Evolutionary conservation across 2,797 vertebrate genomes (phyloP).

Genomic region (Uromys caudimaculatus): DNA sequence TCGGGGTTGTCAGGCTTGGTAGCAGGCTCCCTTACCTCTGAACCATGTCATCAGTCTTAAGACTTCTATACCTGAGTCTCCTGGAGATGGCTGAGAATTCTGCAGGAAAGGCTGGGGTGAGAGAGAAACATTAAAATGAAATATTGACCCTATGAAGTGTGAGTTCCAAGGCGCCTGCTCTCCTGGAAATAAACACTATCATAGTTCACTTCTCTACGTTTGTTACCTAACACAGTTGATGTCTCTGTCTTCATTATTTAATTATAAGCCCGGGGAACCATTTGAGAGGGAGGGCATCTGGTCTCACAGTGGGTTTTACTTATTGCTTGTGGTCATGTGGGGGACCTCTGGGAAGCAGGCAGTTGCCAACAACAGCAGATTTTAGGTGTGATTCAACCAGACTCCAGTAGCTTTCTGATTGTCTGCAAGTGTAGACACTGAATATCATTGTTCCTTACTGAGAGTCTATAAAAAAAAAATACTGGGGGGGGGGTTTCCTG

Average conservation of each 20-base stretch:
- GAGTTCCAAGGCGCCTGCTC: constrained; percentile 33
- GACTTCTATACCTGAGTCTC: constrained; percentile 45
- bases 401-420: not conserved
- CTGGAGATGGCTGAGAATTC: constrained; percentile 57
- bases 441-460: not conserved
- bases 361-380: constrained; percentile 52
- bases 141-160: constrained; percentile 42
- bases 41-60: not conserved
- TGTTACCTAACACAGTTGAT: constrained; percentile 4
- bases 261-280: constrained; percentile 36
- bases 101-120: not conserved
- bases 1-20: not conserved
- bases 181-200: constrained; percentile 56
- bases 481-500: not conserved
- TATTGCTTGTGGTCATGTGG: constrained; percentile 56
- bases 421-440: not conserved
- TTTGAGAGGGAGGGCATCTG: not conserved
- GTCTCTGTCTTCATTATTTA: constrained; percentile 68
- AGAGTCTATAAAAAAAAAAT: not conserved
- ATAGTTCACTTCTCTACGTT: constrained; percentile 54
- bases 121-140: constrained; percentile 63
- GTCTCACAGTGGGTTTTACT: constrained; percentile 49
- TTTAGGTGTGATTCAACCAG: constrained; percentile 44
- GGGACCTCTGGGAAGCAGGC: constrained; percentile 49
- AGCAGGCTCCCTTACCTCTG: not conserved